Evolutionary conservation across 2,888 invertebrate genomes (phyloP).

Genomic region (Hartigia nigra): DNA sequence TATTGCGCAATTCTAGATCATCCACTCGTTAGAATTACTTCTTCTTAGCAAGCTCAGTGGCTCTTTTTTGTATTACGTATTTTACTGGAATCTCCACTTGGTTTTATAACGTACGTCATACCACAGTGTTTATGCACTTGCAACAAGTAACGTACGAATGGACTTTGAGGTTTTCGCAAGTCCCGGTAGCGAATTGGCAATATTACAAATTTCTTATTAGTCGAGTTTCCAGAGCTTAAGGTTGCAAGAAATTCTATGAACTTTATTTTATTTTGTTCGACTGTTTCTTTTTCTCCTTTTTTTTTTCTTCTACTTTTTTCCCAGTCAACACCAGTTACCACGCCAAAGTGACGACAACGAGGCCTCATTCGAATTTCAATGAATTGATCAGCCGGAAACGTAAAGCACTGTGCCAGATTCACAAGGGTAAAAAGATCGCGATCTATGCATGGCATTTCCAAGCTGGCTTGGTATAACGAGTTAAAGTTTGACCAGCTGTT

Average conservation of each 20-base stretch:
- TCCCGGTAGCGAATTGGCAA: not conserved
- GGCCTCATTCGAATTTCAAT: not conserved
- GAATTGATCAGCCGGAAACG: not conserved
- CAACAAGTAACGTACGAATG: not conserved
- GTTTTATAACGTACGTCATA: not conserved
- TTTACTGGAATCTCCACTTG: not conserved
- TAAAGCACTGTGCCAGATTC: not conserved
- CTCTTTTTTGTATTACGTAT: not conserved
- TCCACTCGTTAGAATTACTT: not conserved
- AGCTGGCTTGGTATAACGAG: constrained; percentile 41
- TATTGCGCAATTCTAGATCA: not conserved
- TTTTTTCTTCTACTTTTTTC: not conserved
- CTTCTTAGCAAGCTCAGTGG: not conserved
- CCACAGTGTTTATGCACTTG: not conserved
- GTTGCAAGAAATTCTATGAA: not conserved
- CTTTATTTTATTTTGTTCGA: not conserved
- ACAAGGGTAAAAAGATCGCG: not conserved
- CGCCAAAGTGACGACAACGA: not conserved
- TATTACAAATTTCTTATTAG: not conserved
- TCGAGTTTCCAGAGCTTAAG: not conserved
- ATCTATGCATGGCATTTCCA: not conserved
- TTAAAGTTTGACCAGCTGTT: constrained; percentile 52
- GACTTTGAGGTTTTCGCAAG: not conserved
- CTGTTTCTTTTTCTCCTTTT: not conserved
- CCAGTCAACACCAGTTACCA: not conserved